A percentile compares a stretch with the other conserved stretches of the same genome.
Conservation (phyloP, 2,888 invertebrate species). For the Augiades crinisus region DNA sequence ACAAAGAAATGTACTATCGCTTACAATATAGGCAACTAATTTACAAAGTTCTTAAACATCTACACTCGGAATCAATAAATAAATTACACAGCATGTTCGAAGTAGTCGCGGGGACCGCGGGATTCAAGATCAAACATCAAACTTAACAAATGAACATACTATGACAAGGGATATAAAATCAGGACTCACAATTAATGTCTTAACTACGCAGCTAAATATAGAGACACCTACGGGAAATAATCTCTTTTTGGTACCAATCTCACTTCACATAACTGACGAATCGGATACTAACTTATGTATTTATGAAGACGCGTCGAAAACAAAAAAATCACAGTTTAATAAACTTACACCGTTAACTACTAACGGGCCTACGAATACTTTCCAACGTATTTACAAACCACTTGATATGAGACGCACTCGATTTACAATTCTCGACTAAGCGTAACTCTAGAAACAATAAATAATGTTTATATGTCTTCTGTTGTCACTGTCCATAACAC, state of each 20-base stretch:
- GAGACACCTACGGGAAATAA: constrained; percentile 65
- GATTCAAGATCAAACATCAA: constrained; percentile 50
- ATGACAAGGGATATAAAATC: constrained; percentile 45
- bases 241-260: constrained; percentile 80
- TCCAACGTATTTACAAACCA: constrained; percentile 67
- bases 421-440: constrained; percentile 45
- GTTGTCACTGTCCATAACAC: constrained; percentile 60
- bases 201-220: constrained; percentile 56
- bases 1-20: constrained; percentile 59
- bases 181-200: constrained; percentile 38
- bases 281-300: constrained; percentile 54
- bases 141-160: constrained; percentile 52
- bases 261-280: constrained; percentile 68
- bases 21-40: constrained; percentile 62
- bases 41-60: constrained; percentile 52
- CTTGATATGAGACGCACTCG: constrained; percentile 68
- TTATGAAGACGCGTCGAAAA: constrained; percentile 62
- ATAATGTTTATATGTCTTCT: constrained; percentile 47
- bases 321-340: constrained; percentile 72
- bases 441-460: constrained; percentile 66
- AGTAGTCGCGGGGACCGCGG: constrained; percentile 41
- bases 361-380: constrained; percentile 43
- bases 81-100: constrained; percentile 54
- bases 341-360: constrained; percentile 52
- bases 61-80: constrained; percentile 67